Base-by-base conservation (phyloP, 2,888 invertebrate genomes). In the Gastracanthus pulcherrimus region DNA sequence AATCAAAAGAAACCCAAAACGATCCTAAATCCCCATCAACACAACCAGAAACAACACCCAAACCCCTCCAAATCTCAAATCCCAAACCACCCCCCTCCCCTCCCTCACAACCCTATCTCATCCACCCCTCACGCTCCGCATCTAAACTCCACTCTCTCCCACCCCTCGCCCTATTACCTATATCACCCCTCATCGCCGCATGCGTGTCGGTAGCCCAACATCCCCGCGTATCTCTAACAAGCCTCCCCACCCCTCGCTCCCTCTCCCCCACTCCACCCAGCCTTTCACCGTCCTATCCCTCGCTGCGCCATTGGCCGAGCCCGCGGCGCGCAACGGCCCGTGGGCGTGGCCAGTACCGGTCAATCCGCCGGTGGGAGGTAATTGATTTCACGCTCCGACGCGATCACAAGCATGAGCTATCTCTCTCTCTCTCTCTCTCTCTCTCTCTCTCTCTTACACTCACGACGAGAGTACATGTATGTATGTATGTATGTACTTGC, bases 301-400 rank as follows among this genome's bases (percentile, higher is more conserved):
- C 31, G 11, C 16, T 4, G 34, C 11, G 29, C 29, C 23, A 76
- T 72, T 74, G 81, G 77, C 62, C 23, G 16, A 11, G n/a, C 3
- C 2, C 11, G 34, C 26, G 34, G 62, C 51, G 23, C 7, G 66
- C n/a, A 23, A 45, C 67, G 23, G 23, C 31, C 41, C 19, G 5
- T 16, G 77, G 77, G 82, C 74, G 82, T 66, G 34, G 0, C 62
- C 26, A 0, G 0, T 9, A 3, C 11, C 74, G 34, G 26, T 82
- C 81, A 81, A 82, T 82, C 82, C 58, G 38, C 81, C 60, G 79
- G 82, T 76, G 84, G 85, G 85, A 86, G 86, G 86, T 89, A 88
- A 89, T 89, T 88, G 89, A 89, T 89, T 89, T 89, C 87, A 88
- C 86, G 89, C 87, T 87, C 87, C 55, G 55, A 0, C n/a, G 26